Evolutionary conservation across 2,888 invertebrate genomes (phyloP).

Genomic region (Cartodere bifasciata): DNA sequence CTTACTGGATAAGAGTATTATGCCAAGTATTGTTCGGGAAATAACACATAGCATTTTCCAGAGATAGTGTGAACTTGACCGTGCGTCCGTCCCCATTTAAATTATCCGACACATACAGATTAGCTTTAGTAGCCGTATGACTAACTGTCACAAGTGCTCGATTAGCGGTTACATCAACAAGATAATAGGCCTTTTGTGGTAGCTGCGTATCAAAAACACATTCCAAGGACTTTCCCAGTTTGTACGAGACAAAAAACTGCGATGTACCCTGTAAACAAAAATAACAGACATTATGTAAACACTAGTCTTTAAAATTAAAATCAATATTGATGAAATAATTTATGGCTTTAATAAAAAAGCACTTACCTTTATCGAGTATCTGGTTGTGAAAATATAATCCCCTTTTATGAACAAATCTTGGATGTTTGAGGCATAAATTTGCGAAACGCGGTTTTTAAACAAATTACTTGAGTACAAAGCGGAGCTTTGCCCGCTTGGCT

Average conservation of each 20-base stretch:
- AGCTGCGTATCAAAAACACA: conserved; percentile 65
- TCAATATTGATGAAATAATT: conserved; percentile 2
- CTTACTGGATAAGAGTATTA: conserved; percentile 72
- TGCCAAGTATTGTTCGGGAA: conserved; percentile 74
- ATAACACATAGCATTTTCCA: conserved; percentile 70
- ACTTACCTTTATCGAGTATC: conserved; percentile 47
- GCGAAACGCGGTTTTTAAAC: conserved; percentile 21
- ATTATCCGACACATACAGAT: conserved; percentile 73
- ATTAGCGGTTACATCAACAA: conserved; percentile 72
- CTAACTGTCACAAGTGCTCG: conserved; percentile 72
- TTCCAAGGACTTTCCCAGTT: conserved; percentile 53
- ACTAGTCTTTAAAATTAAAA: conserved; percentile 5
- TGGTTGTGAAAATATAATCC: conserved; percentile 76
- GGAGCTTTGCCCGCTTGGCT: conserved; percentile 44
- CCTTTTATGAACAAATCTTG: conserved; percentile 73
- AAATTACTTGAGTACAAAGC: conserved; percentile 34
- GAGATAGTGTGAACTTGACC: conserved; percentile 62
- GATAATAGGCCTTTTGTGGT: conserved; percentile 55
- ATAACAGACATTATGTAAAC: background rate
- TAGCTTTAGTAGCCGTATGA: conserved; percentile 57
- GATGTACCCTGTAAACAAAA: conserved; percentile 14
- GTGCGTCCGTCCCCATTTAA: conserved; percentile 34
- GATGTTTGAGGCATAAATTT: conserved; percentile 41
- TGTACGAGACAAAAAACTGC: conserved; percentile 66
- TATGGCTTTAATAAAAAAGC: background rate